A percentile compares a stretch with the other conserved stretches of the same genome.
Conservation (phyloP, 2,888 invertebrate species). For the Amphipyra berbera region DNA sequence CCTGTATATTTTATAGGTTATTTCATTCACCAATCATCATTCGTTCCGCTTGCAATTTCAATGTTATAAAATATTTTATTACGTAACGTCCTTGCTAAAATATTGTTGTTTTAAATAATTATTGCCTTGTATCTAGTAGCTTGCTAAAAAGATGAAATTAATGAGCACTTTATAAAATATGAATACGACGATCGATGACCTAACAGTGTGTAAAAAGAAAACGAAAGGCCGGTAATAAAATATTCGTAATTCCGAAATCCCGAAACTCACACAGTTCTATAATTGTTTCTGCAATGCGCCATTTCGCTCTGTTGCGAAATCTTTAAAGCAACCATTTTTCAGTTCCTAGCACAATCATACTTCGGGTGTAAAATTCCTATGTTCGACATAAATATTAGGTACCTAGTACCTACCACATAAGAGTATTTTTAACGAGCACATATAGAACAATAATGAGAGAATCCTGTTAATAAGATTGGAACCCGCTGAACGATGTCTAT, state of each 20-base stretch:
- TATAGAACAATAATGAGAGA: slow-evolving; percentile 23
- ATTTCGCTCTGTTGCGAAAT: background rate
- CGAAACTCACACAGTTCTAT: no score
- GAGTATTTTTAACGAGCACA: background rate
- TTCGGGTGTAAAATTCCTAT: background rate
- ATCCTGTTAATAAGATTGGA: slow-evolving; percentile 31
- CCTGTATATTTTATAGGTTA: background rate
- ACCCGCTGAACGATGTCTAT: slow-evolving; percentile 13
- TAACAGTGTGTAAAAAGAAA: background rate
- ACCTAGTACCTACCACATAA: background rate
- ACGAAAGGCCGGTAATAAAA: no score
- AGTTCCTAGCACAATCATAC: background rate
- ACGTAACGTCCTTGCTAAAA: slow-evolving; percentile 6
- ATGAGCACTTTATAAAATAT: no score
- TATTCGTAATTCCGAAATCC: no score
- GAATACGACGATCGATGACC: no score
- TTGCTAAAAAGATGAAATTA: slow-evolving; percentile 9
- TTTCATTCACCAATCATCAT: slow-evolving; percentile 20
- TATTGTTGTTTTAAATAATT: slow-evolving; percentile 14
- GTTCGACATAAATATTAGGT: background rate
- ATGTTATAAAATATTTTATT: background rate
- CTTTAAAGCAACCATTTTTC: background rate
- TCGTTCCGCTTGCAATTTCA: slow-evolving; percentile 19
- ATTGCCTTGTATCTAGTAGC: background rate
- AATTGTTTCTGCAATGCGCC: slow-evolving; percentile 8